A percentile compares a stretch with the other conserved stretches of the same genome.
phyloP scores from a whole-genome alignment of 2,888 invertebrate genomes.

The Geophilus truncorum region DNA sequence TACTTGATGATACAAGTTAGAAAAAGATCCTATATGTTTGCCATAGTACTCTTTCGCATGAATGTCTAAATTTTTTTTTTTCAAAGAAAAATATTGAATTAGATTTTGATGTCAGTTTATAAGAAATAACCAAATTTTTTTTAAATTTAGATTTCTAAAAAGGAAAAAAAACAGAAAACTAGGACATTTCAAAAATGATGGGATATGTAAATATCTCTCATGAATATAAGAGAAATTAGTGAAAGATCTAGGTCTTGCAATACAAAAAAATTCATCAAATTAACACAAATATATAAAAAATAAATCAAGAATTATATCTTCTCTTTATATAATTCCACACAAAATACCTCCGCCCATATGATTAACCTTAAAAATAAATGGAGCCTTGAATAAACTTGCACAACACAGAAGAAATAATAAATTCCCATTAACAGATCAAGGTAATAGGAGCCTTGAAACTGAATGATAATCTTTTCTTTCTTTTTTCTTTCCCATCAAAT shows the following conservation, averaged over 20 bases:
- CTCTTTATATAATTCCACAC: neutral
- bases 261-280: too few relatives aligned
- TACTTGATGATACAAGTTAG: slow-evolving; percentile 34
- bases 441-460: neutral
- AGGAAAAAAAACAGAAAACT: too few relatives aligned
- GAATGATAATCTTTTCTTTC: neutral
- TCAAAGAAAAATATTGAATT: too few relatives aligned
- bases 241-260: too few relatives aligned
- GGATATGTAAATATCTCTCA: too few relatives aligned
- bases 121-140: too few relatives aligned
- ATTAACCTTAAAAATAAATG: neutral
- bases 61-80: neutral
- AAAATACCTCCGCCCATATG: neutral
- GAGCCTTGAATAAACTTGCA: neutral
- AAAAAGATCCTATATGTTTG: slow-evolving; percentile 35
- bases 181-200: too few relatives aligned
- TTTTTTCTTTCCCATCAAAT: neutral
- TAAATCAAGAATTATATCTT: neutral
- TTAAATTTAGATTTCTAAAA: too few relatives aligned
- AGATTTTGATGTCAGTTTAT: too few relatives aligned
- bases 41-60: slow-evolving; percentile 32
- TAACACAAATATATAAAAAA: neutral
- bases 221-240: too few relatives aligned
- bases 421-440: neutral
- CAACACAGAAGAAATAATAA: neutral